A percentile compares a stretch with the other conserved stretches of the same genome.
Evolutionary conservation across 2,888 invertebrate genomes (phyloP).

Genomic region (Ceraclea dissimilis): DNA sequence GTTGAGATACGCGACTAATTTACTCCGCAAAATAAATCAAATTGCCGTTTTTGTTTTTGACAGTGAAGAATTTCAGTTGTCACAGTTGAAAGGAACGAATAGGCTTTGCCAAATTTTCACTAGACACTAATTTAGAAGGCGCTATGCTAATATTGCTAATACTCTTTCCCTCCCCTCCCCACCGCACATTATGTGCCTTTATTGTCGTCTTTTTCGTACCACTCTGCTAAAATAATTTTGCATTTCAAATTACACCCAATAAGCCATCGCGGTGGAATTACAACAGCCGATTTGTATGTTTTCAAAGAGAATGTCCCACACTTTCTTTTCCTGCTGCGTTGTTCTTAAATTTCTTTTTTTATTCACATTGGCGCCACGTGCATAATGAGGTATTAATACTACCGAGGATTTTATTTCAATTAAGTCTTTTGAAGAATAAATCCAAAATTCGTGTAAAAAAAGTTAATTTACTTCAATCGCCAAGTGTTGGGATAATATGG

Average conservation of each 20-base stretch:
- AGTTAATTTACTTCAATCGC: too few relatives aligned
- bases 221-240: slow-evolving; percentile 1
- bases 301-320: not conserved
- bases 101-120: slow-evolving; percentile 1
- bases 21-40: slow-evolving; percentile 1
- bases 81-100: slow-evolving; percentile 2
- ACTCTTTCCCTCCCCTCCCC: not conserved
- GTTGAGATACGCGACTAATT: not conserved
- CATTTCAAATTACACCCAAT: slow-evolving; percentile 1
- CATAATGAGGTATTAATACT: not conserved
- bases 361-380: not conserved
- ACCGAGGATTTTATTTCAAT: not conserved
- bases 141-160: not conserved
- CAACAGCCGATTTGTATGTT: not conserved
- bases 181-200: not conserved
- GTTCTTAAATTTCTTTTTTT: not conserved
- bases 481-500: too few relatives aligned
- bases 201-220: not conserved
- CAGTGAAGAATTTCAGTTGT: slow-evolving; percentile 4
- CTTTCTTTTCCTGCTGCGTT: not conserved
- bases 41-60: slow-evolving; percentile 2
- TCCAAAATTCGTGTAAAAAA: too few relatives aligned
- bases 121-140: slow-evolving; percentile 1
- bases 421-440: too few relatives aligned
- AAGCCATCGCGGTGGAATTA: not conserved